These are phyloP conservation scores for Timandra comae DNA, from an alignment of 2,888 invertebrate species.

Conservation along the genomic window DNA sequence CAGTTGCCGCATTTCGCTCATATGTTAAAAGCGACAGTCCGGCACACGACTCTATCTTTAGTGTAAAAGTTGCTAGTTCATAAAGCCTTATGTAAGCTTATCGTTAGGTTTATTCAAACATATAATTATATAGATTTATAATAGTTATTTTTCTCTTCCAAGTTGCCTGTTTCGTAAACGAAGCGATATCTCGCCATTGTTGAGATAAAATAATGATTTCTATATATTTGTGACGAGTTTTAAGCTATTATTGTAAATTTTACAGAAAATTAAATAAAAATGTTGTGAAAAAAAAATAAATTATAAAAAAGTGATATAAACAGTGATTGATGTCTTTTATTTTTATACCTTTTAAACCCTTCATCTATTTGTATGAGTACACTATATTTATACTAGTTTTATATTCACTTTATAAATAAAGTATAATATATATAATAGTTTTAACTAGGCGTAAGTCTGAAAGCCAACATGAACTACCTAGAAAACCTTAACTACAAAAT, in stretches of 20 bases:
- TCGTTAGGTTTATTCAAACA: constrained; percentile 55
- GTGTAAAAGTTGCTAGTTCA: constrained; percentile 52
- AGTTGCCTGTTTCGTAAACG: constrained; percentile 60
- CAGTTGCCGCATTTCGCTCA: constrained; percentile 57
- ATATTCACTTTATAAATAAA: too few species aligned
- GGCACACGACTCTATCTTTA: constrained; percentile 68
- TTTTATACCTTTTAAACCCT: constrained; percentile 20
- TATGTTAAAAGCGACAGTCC: constrained; percentile 63
- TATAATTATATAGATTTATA: constrained; percentile 39
- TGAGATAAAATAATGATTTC: constrained; percentile 52
- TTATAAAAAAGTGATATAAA: constrained; percentile 76
- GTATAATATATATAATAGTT: too few species aligned
- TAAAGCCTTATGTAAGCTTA: constrained; percentile 64
- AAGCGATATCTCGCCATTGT: constrained; percentile 46
- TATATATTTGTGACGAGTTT: constrained; percentile 74
- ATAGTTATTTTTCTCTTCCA: constrained; percentile 55
- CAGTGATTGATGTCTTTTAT: constrained; percentile 56
- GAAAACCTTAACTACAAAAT: too few species aligned
- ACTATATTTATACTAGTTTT: too few species aligned
- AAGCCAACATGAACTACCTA: too few species aligned
- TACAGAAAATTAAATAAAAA: constrained; percentile 75
- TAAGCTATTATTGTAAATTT: constrained; percentile 74
- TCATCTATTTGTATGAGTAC: too few species aligned
- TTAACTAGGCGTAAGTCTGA: too few species aligned
- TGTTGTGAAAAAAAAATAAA: constrained; percentile 72